Conservation (phyloP, 2,113 vertebrate species). For the Platycercus adscitus region DNA sequence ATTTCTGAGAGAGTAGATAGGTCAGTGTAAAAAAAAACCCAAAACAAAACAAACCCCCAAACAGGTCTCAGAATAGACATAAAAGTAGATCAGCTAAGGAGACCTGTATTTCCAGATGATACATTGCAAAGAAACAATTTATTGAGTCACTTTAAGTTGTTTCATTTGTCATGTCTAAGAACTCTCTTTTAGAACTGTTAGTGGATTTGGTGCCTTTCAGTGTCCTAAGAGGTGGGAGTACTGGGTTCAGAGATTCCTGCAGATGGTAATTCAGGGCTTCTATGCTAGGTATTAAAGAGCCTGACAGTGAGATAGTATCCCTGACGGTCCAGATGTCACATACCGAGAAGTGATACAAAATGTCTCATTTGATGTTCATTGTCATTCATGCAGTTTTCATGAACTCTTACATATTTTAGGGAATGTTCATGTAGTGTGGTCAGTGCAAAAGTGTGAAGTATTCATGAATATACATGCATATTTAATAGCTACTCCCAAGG, state of each 20-base stretch:
- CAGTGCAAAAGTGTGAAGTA: conserved; percentile 46
- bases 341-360: conserved; percentile 42
- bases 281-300: neutral
- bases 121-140: neutral
- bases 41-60: neutral
- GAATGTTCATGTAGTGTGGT: conserved; percentile 39
- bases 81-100: neutral
- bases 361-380: conserved; percentile 39
- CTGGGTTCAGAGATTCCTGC: neutral
- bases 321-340: neutral
- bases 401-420: conserved; percentile 48
- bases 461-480: conserved; percentile 41
- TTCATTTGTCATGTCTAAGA: neutral
- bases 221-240: neutral
- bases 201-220: neutral
- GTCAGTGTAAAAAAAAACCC: neutral
- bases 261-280: neutral
- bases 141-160: neutral
- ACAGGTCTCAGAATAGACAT: neutral
- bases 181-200: neutral
- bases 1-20: neutral
- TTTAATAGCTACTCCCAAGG: conserved; percentile 24
- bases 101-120: neutral
- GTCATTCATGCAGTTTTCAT: conserved; percentile 57
- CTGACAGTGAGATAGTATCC: neutral